Conservation (phyloP, 2,113 vertebrate species). For the Passerina amoena region DNA sequence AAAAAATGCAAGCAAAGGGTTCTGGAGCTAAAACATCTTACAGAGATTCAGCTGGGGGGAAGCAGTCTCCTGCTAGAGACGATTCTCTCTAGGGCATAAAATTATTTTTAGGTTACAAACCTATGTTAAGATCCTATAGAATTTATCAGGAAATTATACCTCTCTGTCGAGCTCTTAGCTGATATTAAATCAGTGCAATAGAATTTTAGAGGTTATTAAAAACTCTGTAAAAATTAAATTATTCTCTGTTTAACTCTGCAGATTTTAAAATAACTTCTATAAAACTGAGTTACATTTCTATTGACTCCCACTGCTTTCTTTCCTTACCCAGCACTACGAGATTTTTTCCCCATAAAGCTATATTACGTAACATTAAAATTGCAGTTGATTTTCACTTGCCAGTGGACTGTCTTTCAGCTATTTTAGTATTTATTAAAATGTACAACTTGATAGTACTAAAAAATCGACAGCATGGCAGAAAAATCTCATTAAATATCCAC, state of each 20-base stretch:
- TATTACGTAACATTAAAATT: conserved; percentile 28
- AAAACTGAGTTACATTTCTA: conserved; percentile 17
- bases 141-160: conserved; percentile 33
- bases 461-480: background rate
- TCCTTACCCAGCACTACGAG: background rate
- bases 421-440: conserved; percentile 31
- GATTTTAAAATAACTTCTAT: conserved; percentile 50
- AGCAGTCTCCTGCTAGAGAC: background rate
- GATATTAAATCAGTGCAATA: conserved; percentile 21
- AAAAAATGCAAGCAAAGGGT: background rate
- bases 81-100: background rate
- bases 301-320: conserved; percentile 42
- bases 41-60: background rate
- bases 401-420: conserved; percentile 15
- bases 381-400: conserved; percentile 6
- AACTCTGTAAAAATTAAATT: conserved; percentile 40
- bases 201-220: conserved; percentile 39
- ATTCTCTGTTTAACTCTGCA: conserved; percentile 52
- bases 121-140: background rate
- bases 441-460: background rate
- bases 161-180: background rate
- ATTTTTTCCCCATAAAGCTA: background rate
- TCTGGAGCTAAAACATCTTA: background rate
- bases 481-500: background rate
- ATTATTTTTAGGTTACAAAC: conserved; percentile 30